Conservation (phyloP, 2,888 invertebrate genomes). For the Torymus auratus region DNA sequence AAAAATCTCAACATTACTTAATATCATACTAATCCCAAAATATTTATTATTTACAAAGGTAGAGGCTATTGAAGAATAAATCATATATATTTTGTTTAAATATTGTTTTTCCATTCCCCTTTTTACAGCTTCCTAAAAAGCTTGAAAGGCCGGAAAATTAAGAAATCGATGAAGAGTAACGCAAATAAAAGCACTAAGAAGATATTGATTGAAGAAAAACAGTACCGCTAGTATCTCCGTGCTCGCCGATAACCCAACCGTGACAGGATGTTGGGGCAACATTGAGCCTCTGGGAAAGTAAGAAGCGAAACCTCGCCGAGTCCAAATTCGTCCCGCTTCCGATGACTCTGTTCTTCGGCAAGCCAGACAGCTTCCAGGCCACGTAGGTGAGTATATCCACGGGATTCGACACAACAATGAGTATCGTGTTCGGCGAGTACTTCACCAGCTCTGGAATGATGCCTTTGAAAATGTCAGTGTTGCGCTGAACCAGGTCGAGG, state of each 20-base stretch:
- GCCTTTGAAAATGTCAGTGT: conserved; percentile 91
- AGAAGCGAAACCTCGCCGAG: conserved; percentile 92
- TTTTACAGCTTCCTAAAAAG: no score
- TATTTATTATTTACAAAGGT: no score
- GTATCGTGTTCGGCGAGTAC: conserved; percentile 90
- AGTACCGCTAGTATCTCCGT: conserved; percentile 91
- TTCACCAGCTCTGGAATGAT: conserved; percentile 90
- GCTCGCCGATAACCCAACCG: conserved; percentile 96
- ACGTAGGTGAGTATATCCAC: conserved; percentile 95
- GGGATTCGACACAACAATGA: conserved; percentile 94
- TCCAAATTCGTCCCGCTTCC: conserved; percentile 96
- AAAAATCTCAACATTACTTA: no score
- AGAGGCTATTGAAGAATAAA: no score
- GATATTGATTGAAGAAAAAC: neutral
- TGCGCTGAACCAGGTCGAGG: conserved; percentile 92
- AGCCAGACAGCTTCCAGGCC: conserved; percentile 95
- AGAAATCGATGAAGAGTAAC: no score
- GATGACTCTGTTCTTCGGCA: conserved; percentile 91
- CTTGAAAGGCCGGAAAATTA: no score
- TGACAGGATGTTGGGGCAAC: conserved; percentile 91
- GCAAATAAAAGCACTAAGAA: no score
- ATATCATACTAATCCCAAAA: no score
- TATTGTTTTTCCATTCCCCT: no score
- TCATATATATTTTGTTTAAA: no score
- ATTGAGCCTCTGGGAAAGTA: conserved; percentile 88